Percentiles rank a stretch among this genome's conserved stretches.
phyloP scores from a whole-genome alignment of 2,888 invertebrate species.

The Pristionchus arcanus region DNA sequence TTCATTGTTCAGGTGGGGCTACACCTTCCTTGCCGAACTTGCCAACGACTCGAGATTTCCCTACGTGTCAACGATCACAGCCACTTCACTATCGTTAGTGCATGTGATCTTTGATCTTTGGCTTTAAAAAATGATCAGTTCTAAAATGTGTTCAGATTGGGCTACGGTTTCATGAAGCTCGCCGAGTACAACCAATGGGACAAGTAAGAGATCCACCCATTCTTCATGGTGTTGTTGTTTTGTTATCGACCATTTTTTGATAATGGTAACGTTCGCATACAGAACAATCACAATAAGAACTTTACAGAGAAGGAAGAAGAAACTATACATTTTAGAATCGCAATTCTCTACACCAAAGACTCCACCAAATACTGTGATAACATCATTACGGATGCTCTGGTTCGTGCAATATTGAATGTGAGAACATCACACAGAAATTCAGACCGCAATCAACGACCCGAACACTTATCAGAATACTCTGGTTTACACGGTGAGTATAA shows the following conservation, averaged over 20 bases:
- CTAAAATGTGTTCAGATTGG: constrained; percentile 39
- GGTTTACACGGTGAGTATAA: background rate
- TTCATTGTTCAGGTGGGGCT: constrained; percentile 61
- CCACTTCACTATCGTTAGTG: background rate
- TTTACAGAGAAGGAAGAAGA: no score
- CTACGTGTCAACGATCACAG: background rate
- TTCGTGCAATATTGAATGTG: background rate
- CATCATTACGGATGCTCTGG: constrained; percentile 20
- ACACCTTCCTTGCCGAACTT: constrained; percentile 58
- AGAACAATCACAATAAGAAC: background rate
- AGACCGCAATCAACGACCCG: constrained; percentile 40
- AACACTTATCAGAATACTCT: constrained; percentile 19
- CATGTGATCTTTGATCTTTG: background rate
- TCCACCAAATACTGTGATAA: constrained; percentile 31
- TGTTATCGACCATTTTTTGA: no score
- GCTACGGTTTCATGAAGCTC: constrained; percentile 39
- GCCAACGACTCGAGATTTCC: constrained; percentile 52
- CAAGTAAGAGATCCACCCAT: constrained; percentile 10
- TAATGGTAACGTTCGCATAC: no score
- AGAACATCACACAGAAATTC: background rate
- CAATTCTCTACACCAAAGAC: constrained; percentile 45
- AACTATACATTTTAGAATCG: background rate
- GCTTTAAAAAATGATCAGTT: background rate
- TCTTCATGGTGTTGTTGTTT: no score
- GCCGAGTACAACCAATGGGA: constrained; percentile 36